phyloP scores from a whole-genome alignment of 2,888 invertebrate genomes.

The Hololepta plana region DNA sequence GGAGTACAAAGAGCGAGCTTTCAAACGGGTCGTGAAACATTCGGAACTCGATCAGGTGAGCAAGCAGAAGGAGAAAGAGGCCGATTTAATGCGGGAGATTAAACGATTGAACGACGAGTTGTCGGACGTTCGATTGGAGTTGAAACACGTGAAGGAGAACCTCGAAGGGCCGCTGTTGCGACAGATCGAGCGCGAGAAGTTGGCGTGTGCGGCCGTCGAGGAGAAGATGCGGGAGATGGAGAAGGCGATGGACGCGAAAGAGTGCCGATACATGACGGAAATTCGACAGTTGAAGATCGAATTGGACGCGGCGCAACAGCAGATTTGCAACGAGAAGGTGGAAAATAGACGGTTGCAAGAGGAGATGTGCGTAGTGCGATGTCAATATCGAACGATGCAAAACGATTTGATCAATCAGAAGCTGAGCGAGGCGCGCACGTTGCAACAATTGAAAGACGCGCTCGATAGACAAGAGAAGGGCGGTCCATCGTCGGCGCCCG shows the following conservation, averaged over 20 bases:
- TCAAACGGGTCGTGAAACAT: no score
- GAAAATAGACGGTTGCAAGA: conserved; percentile 18
- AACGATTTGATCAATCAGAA: conserved; percentile 24
- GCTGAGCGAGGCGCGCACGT: conserved; percentile 22
- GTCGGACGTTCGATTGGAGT: conserved; percentile 19
- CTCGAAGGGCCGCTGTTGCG: conserved; percentile 19
- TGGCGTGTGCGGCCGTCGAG: conserved; percentile 13
- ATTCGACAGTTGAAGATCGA: conserved; percentile 18
- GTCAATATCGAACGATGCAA: conserved; percentile 19
- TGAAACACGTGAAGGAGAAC: conserved; percentile 21
- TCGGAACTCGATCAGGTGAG: not conserved
- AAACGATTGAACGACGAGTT: conserved; percentile 19
- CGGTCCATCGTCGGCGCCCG: not conserved
- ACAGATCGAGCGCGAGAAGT: conserved; percentile 14
- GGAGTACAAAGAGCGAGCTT: not conserved
- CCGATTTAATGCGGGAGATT: conserved; percentile 9
- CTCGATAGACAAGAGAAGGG: conserved; percentile 1
- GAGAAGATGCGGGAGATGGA: conserved; percentile 7
- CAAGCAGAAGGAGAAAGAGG: conserved; percentile 2
- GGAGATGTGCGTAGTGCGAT: conserved; percentile 15
- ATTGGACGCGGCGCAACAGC: conserved; percentile 17
- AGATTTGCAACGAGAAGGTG: conserved; percentile 16
- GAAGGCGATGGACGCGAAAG: conserved; percentile 8
- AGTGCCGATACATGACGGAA: conserved; percentile 15
- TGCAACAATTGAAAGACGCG: conserved; percentile 13